These are phyloP conservation scores for Drosophila kambysellisi DNA, from an alignment of 2,888 invertebrate genomes.

Conservation along the genomic window DNA sequence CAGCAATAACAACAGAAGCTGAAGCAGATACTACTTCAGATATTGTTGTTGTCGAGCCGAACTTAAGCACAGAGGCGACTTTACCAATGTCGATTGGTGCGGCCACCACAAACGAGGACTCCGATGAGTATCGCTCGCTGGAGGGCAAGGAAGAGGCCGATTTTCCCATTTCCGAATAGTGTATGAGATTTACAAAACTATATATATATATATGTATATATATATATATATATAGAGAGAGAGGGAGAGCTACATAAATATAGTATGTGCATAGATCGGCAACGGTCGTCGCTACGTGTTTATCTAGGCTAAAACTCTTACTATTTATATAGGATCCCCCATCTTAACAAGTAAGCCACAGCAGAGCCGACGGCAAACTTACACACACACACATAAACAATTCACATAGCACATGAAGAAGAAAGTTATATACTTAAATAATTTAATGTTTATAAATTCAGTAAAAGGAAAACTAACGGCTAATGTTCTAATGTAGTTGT, in stretches of 20 bases:
- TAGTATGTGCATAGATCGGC: conserved; percentile 17
- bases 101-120: conserved; percentile 80
- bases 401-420: conserved; percentile 45
- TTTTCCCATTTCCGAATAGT: conserved; percentile 82
- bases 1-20: conserved; percentile 14
- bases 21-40: conserved; percentile 16
- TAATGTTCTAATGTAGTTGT: conserved; percentile 68
- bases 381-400: conserved; percentile 28
- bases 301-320: conserved; percentile 60
- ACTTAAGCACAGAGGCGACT: conserved; percentile 48
- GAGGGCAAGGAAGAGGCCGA: conserved; percentile 84
- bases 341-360: conserved; percentile 36
- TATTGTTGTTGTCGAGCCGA: conserved; percentile 36
- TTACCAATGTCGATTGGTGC: conserved; percentile 68
- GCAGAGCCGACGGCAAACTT: conserved; percentile 33
- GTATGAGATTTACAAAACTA: conserved; percentile 39
- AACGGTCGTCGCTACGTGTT: conserved; percentile 31
- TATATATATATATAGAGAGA: conserved; percentile 33
- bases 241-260: conserved; percentile 23
- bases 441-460: conserved; percentile 62
- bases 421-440: conserved; percentile 67
- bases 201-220: conserved; percentile 44
- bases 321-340: conserved; percentile 57
- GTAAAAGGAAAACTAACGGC: conserved; percentile 36
- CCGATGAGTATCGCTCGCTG: conserved; percentile 85